Evolutionary conservation across 1,140 invertebrate genomes (phyloP).

Genomic region (Orchesella cincta): DNA sequence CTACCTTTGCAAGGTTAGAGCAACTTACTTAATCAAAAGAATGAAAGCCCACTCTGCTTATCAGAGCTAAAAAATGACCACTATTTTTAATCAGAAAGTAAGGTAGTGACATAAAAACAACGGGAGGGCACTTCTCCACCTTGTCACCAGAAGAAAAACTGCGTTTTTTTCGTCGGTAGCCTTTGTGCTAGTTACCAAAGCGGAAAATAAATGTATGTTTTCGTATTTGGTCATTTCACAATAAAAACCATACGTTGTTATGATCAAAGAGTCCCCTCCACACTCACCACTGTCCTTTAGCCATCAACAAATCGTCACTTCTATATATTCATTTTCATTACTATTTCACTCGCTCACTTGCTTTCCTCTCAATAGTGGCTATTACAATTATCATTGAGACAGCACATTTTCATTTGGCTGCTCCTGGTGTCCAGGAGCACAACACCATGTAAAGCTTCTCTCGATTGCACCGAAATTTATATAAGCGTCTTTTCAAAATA

Average conservation of each 20-base stretch:
- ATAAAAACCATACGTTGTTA: too few species aligned
- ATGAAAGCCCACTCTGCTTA: too few species aligned
- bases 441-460: background rate
- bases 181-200: background rate
- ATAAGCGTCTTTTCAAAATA: too few species aligned
- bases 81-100: too few species aligned
- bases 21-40: too few species aligned
- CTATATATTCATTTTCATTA: background rate
- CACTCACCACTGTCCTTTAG: too few species aligned
- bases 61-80: too few species aligned
- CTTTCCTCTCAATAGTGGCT: background rate
- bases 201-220: background rate
- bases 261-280: too few species aligned
- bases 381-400: background rate
- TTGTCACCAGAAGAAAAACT: background rate
- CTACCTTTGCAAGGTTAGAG: too few species aligned
- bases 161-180: background rate
- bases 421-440: background rate
- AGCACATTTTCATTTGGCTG: background rate
- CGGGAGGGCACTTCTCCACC: background rate
- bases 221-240: background rate
- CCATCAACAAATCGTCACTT: constrained; percentile 8
- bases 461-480: too few species aligned
- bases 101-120: background rate
- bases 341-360: background rate